Conservation (phyloP, 2,888 invertebrate species). For the Craniophora ligustri region DNA sequence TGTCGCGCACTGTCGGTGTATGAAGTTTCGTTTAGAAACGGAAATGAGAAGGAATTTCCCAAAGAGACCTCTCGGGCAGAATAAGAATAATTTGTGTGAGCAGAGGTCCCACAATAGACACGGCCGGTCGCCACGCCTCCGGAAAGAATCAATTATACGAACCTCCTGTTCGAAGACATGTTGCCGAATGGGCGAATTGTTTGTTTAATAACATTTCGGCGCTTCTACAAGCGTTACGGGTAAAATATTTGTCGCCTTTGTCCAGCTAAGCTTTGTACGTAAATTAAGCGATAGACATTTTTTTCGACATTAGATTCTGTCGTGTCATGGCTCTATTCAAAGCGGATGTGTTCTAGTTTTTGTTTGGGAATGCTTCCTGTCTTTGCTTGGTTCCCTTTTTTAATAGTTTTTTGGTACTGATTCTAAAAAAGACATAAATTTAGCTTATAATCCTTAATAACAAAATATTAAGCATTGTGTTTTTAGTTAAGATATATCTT, state of each 20-base stretch:
- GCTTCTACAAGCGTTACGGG: slow-evolving; percentile 79
- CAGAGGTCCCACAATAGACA: slow-evolving; percentile 74
- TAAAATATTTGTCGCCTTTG: slow-evolving; percentile 82
- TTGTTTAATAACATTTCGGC: slow-evolving; percentile 87
- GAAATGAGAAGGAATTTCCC: slow-evolving; percentile 85
- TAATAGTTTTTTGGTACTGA: slow-evolving; percentile 74
- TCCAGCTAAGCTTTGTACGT: slow-evolving; percentile 75
- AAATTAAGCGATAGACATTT: slow-evolving; percentile 77
- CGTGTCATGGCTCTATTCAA: slow-evolving; percentile 76
- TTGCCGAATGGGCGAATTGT: slow-evolving; percentile 86
- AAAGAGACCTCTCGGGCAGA: slow-evolving; percentile 73
- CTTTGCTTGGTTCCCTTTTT: slow-evolving; percentile 69
- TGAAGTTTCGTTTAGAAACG: slow-evolving; percentile 81
- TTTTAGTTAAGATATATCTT: slow-evolving; percentile 27
- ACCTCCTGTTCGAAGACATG: slow-evolving; percentile 77
- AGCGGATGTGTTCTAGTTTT: slow-evolving; percentile 81
- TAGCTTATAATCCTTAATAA: slow-evolving; percentile 73
- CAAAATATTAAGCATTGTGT: slow-evolving; percentile 43
- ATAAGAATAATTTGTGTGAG: slow-evolving; percentile 82
- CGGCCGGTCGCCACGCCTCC: slow-evolving; percentile 77
- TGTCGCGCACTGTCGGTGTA: slow-evolving; percentile 76
- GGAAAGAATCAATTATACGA: slow-evolving; percentile 88
- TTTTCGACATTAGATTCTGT: slow-evolving; percentile 73
- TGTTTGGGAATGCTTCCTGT: slow-evolving; percentile 79
- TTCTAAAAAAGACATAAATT: slow-evolving; percentile 73